These are phyloP conservation scores for Palythoa heliodiscus DNA, from an alignment of 92 coral and sea anemone genomes.

Conservation along the genomic window DNA sequence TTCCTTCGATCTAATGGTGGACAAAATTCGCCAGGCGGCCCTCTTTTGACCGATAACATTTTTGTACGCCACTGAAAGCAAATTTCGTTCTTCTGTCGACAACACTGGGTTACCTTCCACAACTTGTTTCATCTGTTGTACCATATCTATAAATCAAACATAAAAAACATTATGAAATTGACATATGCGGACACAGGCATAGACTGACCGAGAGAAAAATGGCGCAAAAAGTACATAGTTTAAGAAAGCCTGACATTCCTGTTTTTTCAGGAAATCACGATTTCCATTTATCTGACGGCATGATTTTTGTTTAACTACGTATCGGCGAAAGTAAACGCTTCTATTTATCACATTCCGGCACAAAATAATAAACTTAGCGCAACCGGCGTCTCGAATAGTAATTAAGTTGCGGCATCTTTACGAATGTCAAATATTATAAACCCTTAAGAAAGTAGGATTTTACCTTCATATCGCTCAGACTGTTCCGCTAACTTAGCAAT, in stretches of 20 bases:
- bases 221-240: neutral
- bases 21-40: constrained; percentile 62
- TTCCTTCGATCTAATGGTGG: constrained; percentile 47
- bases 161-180: neutral
- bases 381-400: neutral
- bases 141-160: constrained; percentile 43
- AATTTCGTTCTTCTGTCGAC: constrained; percentile 62
- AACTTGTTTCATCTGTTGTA: constrained; percentile 54
- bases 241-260: neutral
- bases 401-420: neutral
- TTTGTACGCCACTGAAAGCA: constrained; percentile 63
- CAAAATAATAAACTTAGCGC: neutral
- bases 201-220: neutral
- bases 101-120: constrained; percentile 47
- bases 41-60: constrained; percentile 61
- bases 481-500: constrained; percentile 96
- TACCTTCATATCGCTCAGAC: constrained; percentile 98
- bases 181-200: neutral
- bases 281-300: neutral
- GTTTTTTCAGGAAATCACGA: neutral
- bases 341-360: neutral
- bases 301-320: neutral
- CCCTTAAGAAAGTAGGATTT: constrained; percentile 20
- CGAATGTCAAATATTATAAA: neutral
- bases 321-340: neutral